These are phyloP conservation scores for Euwallacea similis DNA, from an alignment of 1,140 invertebrate genomes.

Conservation along the genomic window DNA sequence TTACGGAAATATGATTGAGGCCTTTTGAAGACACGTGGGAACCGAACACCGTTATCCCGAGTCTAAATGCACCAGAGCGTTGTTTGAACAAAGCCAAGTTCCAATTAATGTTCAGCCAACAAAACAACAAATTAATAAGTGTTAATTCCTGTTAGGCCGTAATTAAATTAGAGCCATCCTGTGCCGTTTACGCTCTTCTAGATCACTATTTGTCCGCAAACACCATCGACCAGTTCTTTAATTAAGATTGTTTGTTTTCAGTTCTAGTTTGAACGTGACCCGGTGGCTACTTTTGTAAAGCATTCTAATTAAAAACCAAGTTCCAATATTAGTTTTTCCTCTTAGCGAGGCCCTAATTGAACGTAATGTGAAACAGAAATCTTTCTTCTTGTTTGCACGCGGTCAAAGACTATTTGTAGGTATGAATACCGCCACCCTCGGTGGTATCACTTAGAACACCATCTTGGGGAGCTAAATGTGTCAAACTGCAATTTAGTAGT, in stretches of 20 bases:
- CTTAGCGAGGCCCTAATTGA: conserved; percentile 25
- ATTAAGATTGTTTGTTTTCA: conserved; percentile 38
- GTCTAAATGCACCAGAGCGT: no score
- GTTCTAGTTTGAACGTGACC: conserved; percentile 34
- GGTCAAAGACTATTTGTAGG: no score
- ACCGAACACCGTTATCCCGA: not conserved
- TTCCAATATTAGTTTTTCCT: conserved; percentile 24
- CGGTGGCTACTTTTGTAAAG: conserved; percentile 27
- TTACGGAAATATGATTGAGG: not conserved
- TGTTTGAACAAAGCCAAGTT: not conserved
- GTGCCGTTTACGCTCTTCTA: conserved; percentile 19
- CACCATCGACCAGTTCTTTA: conserved; percentile 30
- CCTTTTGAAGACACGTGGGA: not conserved
- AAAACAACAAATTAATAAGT: conserved; percentile 36
- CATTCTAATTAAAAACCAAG: conserved; percentile 31
- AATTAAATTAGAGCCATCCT: conserved; percentile 35
- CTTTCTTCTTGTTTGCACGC: conserved; percentile 6
- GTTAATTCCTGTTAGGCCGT: conserved; percentile 30
- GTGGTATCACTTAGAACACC: no score
- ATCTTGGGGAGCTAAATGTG: no score
- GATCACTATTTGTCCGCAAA: conserved; percentile 35
- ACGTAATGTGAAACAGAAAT: conserved; percentile 23
- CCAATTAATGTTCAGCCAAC: conserved; percentile 26
- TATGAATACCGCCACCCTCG: no score
- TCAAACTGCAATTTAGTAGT: no score